Evolutionary conservation across 2,113 vertebrate genomes (phyloP).

Genomic region (Neopipo cinnamomea): DNA sequence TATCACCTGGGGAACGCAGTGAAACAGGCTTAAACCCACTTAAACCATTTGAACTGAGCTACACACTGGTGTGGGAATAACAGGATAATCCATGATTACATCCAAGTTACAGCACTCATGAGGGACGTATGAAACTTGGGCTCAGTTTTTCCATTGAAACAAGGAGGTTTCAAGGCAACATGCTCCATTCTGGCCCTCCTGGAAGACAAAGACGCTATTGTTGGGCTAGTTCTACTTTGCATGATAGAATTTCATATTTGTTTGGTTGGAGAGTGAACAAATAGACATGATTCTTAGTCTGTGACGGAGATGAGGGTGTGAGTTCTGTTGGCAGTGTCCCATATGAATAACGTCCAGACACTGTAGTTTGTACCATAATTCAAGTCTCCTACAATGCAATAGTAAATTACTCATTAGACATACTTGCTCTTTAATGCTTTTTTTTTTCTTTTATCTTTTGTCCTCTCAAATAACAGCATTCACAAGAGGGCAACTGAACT

Average conservation of each 20-base stretch:
- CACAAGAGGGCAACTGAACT: not conserved
- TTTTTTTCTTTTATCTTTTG: not conserved
- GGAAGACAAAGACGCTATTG: not conserved
- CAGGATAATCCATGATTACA: not conserved
- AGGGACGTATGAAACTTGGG: not conserved
- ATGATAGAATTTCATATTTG: not conserved
- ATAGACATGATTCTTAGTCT: not conserved
- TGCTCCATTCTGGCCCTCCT: not conserved
- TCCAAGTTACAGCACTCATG: not conserved
- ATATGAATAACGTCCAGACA: not conserved
- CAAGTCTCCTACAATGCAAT: not conserved
- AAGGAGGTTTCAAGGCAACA: not conserved
- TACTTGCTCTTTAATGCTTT: not conserved
- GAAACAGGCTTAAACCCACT: not conserved
- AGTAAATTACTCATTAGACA: not conserved
- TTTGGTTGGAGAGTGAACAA: not conserved
- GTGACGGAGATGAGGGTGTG: not conserved
- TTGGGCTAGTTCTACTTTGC: not conserved
- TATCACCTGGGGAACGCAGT: not conserved
- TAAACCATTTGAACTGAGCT: not conserved
- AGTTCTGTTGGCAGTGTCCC: not conserved
- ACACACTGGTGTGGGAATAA: not conserved
- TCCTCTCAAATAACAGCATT: not conserved
- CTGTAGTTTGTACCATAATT: not conserved
- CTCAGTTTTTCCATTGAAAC: not conserved